These are phyloP conservation scores for Phalera bucephala DNA, from an alignment of 2,888 invertebrate species.

Conservation along the genomic window DNA sequence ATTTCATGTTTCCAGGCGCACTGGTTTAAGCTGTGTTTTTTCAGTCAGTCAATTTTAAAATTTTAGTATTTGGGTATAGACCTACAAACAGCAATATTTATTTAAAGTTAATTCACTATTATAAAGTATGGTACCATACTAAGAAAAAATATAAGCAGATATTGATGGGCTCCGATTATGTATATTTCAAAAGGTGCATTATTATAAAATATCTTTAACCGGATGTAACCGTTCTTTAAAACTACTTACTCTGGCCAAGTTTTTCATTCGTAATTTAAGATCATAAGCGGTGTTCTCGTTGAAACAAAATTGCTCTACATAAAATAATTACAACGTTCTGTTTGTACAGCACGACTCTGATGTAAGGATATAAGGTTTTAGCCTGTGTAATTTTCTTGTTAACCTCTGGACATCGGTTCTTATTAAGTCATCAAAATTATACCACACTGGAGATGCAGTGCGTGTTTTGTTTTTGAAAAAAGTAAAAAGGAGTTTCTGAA, in stretches of 20 bases:
- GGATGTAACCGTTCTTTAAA: constrained; percentile 5
- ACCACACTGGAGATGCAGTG: constrained; percentile 37
- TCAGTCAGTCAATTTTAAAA: no score
- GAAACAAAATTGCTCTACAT: constrained; percentile 49
- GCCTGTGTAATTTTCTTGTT: constrained; percentile 59
- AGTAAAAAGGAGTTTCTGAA: constrained; percentile 11
- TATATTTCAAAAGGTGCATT: no score
- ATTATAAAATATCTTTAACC: no score
- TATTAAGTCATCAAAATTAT: constrained; percentile 68
- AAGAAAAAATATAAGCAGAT: no score
- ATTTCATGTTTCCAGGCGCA: no score
- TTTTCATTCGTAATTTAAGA: constrained; percentile 48
- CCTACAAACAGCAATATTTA: no score
- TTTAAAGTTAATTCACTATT: no score
- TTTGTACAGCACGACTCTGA: constrained; percentile 41
- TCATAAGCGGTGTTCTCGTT: constrained; percentile 35
- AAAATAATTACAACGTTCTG: constrained; percentile 56
- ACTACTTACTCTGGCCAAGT: constrained; percentile 17
- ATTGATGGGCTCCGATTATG: no score
- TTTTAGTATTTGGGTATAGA: no score
- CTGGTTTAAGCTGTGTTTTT: no score
- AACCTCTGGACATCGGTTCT: constrained; percentile 48
- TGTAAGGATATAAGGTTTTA: constrained; percentile 36
- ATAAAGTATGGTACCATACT: no score
- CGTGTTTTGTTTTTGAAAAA: constrained; percentile 32